Base-by-base conservation (phyloP, 2,113 vertebrate species). In the Rhinolophus ferrumequinum region DNA sequence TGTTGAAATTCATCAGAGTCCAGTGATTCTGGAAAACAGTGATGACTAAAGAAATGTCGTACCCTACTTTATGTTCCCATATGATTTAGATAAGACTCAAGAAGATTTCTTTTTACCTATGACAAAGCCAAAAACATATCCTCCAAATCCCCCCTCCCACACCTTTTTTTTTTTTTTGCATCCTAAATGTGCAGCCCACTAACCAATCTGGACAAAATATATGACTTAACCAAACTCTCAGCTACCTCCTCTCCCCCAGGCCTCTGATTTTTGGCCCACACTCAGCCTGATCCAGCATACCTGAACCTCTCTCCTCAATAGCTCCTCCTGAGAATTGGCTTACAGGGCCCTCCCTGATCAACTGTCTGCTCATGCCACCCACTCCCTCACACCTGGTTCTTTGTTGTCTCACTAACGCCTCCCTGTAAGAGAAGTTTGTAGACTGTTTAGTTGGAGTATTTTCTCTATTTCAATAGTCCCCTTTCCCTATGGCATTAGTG, bases 271-370 rank as follows among this genome's bases (percentile, higher is more conserved):
- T 52, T 93, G 47, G 60, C 7, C 6, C 4, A 82, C 5, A 2
- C 6, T 69, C 12, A 64, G 52, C 0, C n/a, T 92, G 54, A 72
- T 3, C 3, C 50, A 87, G 21, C 15, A 35, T 2, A 19, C 52
- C 52, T 18, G 3, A 66, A 8, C 1, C 13, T 56, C 13, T 56
- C 30, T 64, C 70, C 11, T 91, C 26, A 64, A 26, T 9, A 4
- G 0, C 10, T 22, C 0, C 8, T 70, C 28, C 19, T 24, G 30
- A 90, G 12, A 41, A 8, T n/a, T 10, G 35, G 5, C 28, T 58
- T 28, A 38, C 16, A 76, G 62, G 28, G 8, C 2, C 4, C 73
- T 75, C 6, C 33, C 47, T 84, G n/a, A 15, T n/a, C 19, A 30
- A 47, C 58, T 47, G 21, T 54, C n/a, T 15, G n/a, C 35, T 50